Base-by-base conservation (phyloP, 2,888 invertebrate genomes). In the Epirrita christyi region DNA sequence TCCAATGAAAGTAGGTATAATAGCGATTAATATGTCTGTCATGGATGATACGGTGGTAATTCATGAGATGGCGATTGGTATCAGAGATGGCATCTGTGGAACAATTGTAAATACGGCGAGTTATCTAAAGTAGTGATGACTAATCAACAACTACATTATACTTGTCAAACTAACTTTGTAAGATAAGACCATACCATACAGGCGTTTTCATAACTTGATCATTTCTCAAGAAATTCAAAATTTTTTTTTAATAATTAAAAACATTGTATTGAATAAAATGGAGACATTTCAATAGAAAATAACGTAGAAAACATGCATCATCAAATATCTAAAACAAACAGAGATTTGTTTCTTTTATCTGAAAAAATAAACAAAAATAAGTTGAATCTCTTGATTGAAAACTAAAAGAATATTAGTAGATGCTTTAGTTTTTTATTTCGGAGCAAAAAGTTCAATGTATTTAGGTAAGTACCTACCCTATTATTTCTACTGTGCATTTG, bases 341-440 rank as follows among this genome's bases (percentile, higher is more conserved):
- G 41, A 50, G 36, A 63, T 44, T 38, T 49, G 58, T 69, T 70
- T 63, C 40, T 51, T 61, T 55, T 51, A 59, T 64, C 71, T 72
- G n/a, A n/a, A n/a, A n/a, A 71, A 70, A 75, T 70, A 68, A 54
- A 67, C 41, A 58, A 46, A 27, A 46, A 55, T 58, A 40, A 38
- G 14, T 52, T 51, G 34, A 40, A 29, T n/a, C n/a, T n/a, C n/a
- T 13, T 34, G 32, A n/a, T n/a, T 34, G 1, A 10, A n/a, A n/a
- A n/a, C n/a, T 21, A 21, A 21, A 21, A 21, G 21, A 21, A 21
- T 21, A 21, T 21, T 21, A 3, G 2, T 2, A 21, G 4, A 21
- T 21, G 21, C 4, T 21, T 21, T 21, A 21, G 4, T 21, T n/a
- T n/a, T n/a, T n/a, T 21, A 21, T 21, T 21, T 4, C 21, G 4